Conservation (phyloP, 2,888 invertebrate genomes). For the Hydropsyche betteni region DNA sequence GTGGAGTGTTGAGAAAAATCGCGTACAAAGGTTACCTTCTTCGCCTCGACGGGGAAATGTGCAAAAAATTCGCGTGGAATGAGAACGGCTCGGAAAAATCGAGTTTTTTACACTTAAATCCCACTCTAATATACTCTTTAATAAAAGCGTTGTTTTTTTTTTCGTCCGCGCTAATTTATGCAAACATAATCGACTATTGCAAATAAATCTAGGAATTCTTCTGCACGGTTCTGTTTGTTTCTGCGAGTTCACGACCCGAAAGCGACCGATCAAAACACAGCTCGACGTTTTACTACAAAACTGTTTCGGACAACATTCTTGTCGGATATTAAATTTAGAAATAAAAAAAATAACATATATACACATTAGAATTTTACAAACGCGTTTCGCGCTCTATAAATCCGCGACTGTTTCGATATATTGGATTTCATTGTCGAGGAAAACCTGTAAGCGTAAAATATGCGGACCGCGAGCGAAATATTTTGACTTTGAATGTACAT, state of each 20-base stretch:
- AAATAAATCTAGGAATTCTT: too few relatives aligned
- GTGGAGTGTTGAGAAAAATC: background rate
- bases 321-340: background rate
- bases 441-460: background rate
- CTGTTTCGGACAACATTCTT: constrained; percentile 20
- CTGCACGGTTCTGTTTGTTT: background rate
- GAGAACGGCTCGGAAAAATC: background rate
- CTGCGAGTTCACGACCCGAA: constrained; percentile 9
- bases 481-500: too few relatives aligned
- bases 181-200: too few relatives aligned
- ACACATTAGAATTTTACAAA: background rate
- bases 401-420: background rate
- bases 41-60: too few relatives aligned
- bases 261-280: background rate
- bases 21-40: too few relatives aligned
- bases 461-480: too few relatives aligned
- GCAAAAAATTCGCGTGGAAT: background rate
- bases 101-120: too few relatives aligned
- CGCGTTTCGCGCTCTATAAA: constrained; percentile 19
- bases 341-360: background rate
- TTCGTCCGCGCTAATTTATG: too few relatives aligned
- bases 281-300: background rate
- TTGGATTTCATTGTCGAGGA: constrained; percentile 11
- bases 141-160: too few relatives aligned
- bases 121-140: too few relatives aligned